phyloP scores from a whole-genome alignment of 2,113 vertebrate species.

The Tragulus kanchil region DNA sequence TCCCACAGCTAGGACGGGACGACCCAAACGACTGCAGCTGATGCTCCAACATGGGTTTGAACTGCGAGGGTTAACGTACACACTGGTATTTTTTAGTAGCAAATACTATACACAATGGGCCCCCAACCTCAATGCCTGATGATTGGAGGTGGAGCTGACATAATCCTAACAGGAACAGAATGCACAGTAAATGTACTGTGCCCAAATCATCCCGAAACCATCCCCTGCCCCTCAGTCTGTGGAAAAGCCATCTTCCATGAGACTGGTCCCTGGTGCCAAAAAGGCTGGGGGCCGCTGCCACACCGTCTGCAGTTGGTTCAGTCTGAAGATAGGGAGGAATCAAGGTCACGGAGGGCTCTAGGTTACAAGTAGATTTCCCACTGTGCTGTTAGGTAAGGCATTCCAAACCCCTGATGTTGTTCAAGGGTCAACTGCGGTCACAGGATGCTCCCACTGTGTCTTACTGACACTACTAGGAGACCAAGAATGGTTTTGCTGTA shows the following conservation, averaged over 20 bases:
- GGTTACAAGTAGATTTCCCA: background rate
- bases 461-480: background rate
- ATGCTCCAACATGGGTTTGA: background rate
- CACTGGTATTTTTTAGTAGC: background rate
- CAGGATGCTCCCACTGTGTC: background rate
- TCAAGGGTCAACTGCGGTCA: background rate
- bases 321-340: background rate
- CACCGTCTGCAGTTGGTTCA: background rate
- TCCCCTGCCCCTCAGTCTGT: background rate
- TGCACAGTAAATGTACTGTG: background rate
- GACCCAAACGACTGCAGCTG: background rate
- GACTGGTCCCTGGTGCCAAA: background rate
- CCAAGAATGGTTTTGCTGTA: background rate
- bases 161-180: background rate
- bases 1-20: background rate
- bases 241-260: background rate
- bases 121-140: background rate
- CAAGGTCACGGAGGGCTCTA: background rate
- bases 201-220: background rate
- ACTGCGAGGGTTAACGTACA: background rate
- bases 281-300: background rate
- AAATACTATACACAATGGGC: background rate
- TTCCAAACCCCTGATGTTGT: background rate
- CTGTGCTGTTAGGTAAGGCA: background rate
- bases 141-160: background rate